Percentiles rank a stretch among this genome's conserved stretches.
phyloP scores from a whole-genome alignment of 2,113 vertebrate genomes.

The Hippolais icterina region DNA sequence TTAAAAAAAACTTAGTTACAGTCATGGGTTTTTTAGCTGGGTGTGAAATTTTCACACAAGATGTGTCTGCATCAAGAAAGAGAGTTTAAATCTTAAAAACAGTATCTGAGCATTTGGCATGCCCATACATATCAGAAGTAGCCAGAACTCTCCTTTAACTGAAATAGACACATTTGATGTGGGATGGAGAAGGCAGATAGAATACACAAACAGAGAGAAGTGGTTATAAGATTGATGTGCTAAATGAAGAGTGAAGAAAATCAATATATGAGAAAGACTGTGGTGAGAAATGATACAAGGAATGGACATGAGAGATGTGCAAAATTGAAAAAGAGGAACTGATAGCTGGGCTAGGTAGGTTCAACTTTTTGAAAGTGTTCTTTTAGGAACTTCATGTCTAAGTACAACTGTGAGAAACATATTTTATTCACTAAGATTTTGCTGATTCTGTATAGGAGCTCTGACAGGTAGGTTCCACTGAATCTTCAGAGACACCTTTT shows the following conservation, averaged over 20 bases:
- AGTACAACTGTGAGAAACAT: neutral
- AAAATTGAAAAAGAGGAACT: neutral
- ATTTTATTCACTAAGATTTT: neutral
- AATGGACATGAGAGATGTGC: neutral
- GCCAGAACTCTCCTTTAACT: neutral
- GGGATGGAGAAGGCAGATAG: neutral
- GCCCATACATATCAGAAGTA: neutral
- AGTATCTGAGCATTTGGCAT: neutral
- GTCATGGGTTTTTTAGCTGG: accelerated
- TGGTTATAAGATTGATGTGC: neutral
- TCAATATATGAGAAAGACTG: neutral
- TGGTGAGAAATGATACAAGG: neutral
- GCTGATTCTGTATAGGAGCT: neutral
- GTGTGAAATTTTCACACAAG: neutral
- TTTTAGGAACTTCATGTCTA: neutral
- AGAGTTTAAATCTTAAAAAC: neutral
- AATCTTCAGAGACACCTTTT: neutral
- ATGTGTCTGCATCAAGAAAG: neutral
- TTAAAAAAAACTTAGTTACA: neutral
- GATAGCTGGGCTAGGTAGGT: neutral
- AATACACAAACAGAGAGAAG: neutral
- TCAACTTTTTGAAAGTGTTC: neutral
- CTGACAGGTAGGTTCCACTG: neutral
- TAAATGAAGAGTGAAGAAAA: slow-evolving; percentile 19
- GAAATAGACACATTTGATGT: neutral